Evolutionary conservation across 2,888 invertebrate species (phyloP), one percentile per base, ranked within the genome.

Genomic region (Crepidodera aurea): DNA sequence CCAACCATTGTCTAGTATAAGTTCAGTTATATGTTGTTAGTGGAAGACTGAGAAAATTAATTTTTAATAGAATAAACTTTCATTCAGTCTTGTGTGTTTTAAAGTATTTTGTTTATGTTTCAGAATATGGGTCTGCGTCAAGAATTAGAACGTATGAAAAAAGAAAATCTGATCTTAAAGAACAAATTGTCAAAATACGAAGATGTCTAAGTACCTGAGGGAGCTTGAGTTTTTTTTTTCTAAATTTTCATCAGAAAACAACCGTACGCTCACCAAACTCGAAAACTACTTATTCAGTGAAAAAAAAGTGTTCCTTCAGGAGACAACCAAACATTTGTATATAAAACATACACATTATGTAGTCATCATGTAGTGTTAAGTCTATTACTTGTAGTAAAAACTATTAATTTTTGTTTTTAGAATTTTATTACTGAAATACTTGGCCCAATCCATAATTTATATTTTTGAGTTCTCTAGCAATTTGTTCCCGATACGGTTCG

Each of bases 101-200:
- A n/a, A n/a, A n/a, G n/a, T n/a, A n/a, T n/a, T n/a, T n/a, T n/a
- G 12, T 48, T 48, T 48, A 2, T 27, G 63, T 84, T 84, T 51
- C 85, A 94, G 93, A 94, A 94, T 79, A 88, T 93, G 87, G 92
- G 92, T 78, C 86, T 94, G 80, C 91, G 93, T 78, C 93, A 93
- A 85, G 94, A 94, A 82, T 85, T 94, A 80, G 94, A 94, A 83
- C 87, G 93, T 83, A 86, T 94, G 83, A 93, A 94, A 86, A 94
- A 93, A 84, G 94, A 94, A 83, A 94, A 94, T 82, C 88, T 92
- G 86, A 88, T 93, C 82, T 85, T 94, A 81, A 90, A 93, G 82
- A 93, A 93, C 83, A 92, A 93, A 85, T 85, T 93, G 83, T 90
- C 93, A 79, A 93, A 93, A 85, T 92, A 89, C 84, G 90, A 91